Conservation (phyloP, 2,888 invertebrate species). For the Carpatolechia fugitivella region DNA sequence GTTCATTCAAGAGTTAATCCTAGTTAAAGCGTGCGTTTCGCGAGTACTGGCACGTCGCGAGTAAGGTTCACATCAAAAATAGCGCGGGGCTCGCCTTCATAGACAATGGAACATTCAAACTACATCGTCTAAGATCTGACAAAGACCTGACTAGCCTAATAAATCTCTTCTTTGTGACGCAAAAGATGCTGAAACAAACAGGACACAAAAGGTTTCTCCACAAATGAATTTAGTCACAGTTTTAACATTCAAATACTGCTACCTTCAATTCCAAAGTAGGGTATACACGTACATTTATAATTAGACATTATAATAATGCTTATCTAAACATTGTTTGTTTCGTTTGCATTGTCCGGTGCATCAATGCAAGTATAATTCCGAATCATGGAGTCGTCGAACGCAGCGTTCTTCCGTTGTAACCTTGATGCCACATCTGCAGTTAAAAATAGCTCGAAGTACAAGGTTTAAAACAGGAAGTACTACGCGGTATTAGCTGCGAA, state of each 20-base stretch:
- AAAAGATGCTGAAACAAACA: background rate
- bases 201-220: background rate
- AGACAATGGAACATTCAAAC: slow-evolving; percentile 10
- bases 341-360: slow-evolving; percentile 1
- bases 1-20: background rate
- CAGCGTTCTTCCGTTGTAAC: background rate
- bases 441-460: background rate
- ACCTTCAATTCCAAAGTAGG: background rate
- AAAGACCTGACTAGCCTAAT: background rate
- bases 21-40: background rate
- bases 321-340: slow-evolving; percentile 3
- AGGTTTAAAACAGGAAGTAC: background rate
- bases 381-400: slow-evolving; percentile 2
- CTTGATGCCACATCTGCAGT: slow-evolving; percentile 5
- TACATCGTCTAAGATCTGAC: background rate
- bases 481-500: background rate
- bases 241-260: too few species aligned
- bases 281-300: background rate
- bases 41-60: background rate
- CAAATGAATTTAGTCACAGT: background rate
- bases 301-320: background rate
- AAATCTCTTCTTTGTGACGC: background rate
- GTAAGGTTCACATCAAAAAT: slow-evolving; percentile 16
- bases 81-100: slow-evolving; percentile 5
- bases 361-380: background rate